phyloP scores from a whole-genome alignment of 2,797 vertebrate genomes.

The Chaetodon trifasciatus region DNA sequence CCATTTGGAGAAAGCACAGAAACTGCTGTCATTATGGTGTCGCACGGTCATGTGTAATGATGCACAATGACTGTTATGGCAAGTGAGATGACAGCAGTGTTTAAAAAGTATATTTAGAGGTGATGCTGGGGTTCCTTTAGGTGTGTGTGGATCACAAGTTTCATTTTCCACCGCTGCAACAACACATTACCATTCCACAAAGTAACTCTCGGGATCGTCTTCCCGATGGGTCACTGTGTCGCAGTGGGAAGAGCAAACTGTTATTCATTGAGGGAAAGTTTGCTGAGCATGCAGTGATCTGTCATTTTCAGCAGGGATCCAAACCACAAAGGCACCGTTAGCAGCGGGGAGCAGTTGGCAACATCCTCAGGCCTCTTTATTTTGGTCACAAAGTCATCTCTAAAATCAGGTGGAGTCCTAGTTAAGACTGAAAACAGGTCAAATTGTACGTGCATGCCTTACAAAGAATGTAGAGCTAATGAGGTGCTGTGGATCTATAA shows the following conservation, averaged over 20 bases:
- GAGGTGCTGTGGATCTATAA: too few species aligned
- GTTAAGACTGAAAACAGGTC: background rate
- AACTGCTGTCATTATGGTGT: slow-evolving; percentile 22
- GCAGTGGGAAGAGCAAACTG: background rate
- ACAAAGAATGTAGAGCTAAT: background rate
- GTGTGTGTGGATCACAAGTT: background rate
- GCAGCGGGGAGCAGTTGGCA: background rate
- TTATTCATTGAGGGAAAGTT: slow-evolving; percentile 9
- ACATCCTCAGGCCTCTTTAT: slow-evolving; percentile 13
- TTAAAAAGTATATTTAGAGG: slow-evolving; percentile 43
- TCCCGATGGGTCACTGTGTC: background rate
- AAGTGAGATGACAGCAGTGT: slow-evolving; percentile 13
- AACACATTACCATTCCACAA: background rate
- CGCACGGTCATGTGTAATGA: slow-evolving; percentile 18
- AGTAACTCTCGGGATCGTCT: background rate
- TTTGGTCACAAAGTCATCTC: slow-evolving; percentile 11
- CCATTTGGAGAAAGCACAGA: background rate
- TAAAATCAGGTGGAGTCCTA: background rate
- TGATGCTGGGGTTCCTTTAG: background rate
- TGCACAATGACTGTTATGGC: slow-evolving; percentile 38
- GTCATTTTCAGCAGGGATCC: background rate
- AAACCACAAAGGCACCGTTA: background rate
- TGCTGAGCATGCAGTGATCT: slow-evolving; percentile 8
- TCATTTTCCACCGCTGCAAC: slow-evolving; percentile 5
- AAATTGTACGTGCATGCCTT: background rate